Evolutionary conservation across 2,888 invertebrate species (phyloP).

Genomic region (Sabellastarte sp.): DNA sequence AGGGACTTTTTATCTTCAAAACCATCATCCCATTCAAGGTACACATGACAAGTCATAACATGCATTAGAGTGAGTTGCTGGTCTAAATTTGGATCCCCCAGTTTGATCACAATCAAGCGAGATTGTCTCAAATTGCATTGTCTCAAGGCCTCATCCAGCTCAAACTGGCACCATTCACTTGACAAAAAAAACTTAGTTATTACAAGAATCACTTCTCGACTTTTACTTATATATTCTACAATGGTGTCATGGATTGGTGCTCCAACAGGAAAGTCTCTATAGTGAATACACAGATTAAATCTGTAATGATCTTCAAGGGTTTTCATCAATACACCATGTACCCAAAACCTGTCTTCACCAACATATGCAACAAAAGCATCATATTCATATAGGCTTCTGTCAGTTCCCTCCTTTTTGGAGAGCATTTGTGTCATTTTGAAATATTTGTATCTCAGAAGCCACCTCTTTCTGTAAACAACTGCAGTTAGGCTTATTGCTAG

Average conservation of each 20-base stretch:
- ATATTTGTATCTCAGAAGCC: too few species aligned
- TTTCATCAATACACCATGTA: conserved; percentile 3
- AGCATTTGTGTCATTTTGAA: too few species aligned
- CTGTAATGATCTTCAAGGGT: not conserved
- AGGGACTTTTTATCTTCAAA: not conserved
- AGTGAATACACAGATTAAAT: not conserved
- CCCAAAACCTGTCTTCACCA: conserved; percentile 2
- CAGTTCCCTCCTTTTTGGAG: too few species aligned
- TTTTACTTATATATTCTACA: not conserved
- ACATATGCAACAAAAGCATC: conserved; percentile 3
- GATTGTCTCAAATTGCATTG: not conserved
- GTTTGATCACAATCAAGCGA: not conserved
- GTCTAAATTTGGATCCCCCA: not conserved
- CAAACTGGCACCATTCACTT: not conserved
- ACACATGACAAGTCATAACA: not conserved
- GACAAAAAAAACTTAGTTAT: not conserved
- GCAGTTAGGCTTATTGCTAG: too few species aligned
- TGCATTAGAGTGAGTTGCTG: not conserved
- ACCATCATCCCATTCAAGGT: not conserved
- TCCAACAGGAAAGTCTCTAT: not conserved
- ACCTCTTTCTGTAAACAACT: too few species aligned
- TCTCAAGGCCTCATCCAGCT: not conserved
- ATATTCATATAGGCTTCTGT: too few species aligned
- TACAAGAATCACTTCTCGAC: not conserved
- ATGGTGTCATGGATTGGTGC: not conserved